Conservation (phyloP, 2,888 invertebrate species). For the Panopea generosa region DNA sequence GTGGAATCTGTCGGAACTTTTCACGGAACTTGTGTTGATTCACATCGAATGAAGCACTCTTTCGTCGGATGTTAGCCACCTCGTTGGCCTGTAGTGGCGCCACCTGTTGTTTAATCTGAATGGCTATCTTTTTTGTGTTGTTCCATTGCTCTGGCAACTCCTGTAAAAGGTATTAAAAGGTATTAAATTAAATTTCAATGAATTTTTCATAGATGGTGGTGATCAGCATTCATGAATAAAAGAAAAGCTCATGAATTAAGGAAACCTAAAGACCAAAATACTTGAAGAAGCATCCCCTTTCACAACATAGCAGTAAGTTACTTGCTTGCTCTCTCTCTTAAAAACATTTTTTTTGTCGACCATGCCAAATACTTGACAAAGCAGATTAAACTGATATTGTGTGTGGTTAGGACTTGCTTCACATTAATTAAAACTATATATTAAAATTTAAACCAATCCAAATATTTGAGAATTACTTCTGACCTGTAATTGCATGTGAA, state of each 20-base stretch:
- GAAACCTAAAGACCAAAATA: too few species aligned
- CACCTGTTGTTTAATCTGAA: conserved; percentile 96
- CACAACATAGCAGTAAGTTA: neutral
- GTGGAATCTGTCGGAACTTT: conserved; percentile 89
- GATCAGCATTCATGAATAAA: too few species aligned
- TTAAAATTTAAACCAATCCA: too few species aligned
- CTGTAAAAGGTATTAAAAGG: conserved; percentile 87
- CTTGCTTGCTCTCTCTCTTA: neutral
- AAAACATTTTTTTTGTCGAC: neutral
- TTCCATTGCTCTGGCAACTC: conserved; percentile 98
- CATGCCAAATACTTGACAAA: neutral
- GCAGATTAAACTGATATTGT: too few species aligned
- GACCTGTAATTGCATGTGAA: conserved; percentile 94
- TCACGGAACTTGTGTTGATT: conserved; percentile 94
- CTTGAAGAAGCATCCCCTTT: too few species aligned
- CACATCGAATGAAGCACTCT: conserved; percentile 93
- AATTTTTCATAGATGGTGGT: too few species aligned
- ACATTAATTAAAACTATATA: too few species aligned
- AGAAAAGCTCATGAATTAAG: too few species aligned
- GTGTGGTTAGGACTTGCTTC: too few species aligned
- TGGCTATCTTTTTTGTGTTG: conserved; percentile 95
- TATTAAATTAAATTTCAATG: too few species aligned
- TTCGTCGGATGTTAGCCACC: conserved; percentile 95
- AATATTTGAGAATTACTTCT: too few species aligned
- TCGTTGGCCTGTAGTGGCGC: conserved; percentile 97